Percentiles rank a stretch among this genome's conserved stretches.
phyloP scores from a whole-genome alignment of 92 coral and sea anemone species.

The Siderastrea siderea region DNA sequence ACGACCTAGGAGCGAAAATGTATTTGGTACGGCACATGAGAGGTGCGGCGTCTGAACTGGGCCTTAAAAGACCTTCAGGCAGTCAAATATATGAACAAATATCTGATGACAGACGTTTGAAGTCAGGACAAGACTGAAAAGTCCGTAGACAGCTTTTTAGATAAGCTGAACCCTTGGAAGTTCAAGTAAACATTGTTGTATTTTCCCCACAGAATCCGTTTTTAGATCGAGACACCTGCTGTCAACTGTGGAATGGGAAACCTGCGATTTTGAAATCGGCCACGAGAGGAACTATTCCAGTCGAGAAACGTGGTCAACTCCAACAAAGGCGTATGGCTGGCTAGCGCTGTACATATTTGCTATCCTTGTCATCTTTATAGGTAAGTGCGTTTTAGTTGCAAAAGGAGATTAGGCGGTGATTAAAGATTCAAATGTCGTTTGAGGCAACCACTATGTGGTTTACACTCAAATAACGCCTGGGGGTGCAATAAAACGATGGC shows the following conservation, averaged over 20 bases:
- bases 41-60: no score
- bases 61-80: no score
- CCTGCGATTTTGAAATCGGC: constrained; percentile 92
- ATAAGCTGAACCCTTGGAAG: neutral
- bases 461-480: no score
- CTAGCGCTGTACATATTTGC: constrained; percentile 80
- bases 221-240: constrained; percentile 87
- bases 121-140: no score
- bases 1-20: no score
- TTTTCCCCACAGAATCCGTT: constrained; percentile 46
- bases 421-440: no score
- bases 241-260: constrained; percentile 93
- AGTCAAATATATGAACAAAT: no score
- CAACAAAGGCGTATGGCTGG: constrained; percentile 88
- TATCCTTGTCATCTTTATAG: constrained; percentile 90
- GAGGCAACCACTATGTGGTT: neutral
- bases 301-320: constrained; percentile 82
- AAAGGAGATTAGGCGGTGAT: neutral
- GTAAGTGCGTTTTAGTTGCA: constrained; percentile 52
- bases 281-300: constrained; percentile 88
- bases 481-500: no score
- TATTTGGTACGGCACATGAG: no score
- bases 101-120: no score
- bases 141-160: no score
- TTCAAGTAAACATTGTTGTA: neutral